Evolutionary conservation across 2,113 vertebrate species (phyloP).

Genomic region (Apteryx mantelli): DNA sequence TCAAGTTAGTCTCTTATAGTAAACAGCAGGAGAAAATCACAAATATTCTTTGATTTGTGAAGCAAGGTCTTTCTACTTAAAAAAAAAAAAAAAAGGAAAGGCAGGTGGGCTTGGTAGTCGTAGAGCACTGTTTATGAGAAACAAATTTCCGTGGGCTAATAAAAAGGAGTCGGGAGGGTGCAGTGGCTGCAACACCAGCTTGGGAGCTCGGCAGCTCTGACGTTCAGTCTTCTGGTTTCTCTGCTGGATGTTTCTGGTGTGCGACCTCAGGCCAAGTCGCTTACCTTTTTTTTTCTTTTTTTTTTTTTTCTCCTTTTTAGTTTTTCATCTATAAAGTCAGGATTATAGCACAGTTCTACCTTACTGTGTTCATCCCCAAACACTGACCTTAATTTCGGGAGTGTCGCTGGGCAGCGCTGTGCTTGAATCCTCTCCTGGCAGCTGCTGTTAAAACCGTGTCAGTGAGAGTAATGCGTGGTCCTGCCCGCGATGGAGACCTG

Average conservation of each 20-base stretch:
- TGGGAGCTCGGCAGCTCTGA: not conserved
- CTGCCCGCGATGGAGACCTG: not conserved
- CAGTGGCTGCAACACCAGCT: fast-evolving
- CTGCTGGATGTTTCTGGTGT: not conserved
- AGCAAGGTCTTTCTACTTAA: not conserved
- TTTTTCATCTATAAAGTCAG: not conserved
- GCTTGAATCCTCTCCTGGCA: too few species aligned
- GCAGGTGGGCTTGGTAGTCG: fast-evolving
- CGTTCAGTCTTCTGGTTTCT: not conserved
- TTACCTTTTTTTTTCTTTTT: not conserved
- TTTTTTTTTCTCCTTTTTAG: not conserved
- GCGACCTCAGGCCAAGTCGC: not conserved
- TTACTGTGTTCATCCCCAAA: not conserved
- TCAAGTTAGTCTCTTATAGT: not conserved
- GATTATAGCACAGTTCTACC: too few species aligned
- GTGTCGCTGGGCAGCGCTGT: not conserved
- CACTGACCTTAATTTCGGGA: not conserved
- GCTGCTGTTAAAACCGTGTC: not conserved
- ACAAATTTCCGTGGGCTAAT: not conserved
- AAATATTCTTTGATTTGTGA: fast-evolving
- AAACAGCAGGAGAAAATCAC: not conserved
- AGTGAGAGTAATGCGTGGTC: not conserved
- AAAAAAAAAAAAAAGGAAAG: too few species aligned
- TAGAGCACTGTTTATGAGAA: not conserved
- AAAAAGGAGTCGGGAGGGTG: not conserved